A percentile compares a stretch with the other conserved stretches of the same genome.
These are phyloP conservation scores for Daboia siamensis DNA, from an alignment of 2,113 vertebrate species.

Conservation along the genomic window DNA sequence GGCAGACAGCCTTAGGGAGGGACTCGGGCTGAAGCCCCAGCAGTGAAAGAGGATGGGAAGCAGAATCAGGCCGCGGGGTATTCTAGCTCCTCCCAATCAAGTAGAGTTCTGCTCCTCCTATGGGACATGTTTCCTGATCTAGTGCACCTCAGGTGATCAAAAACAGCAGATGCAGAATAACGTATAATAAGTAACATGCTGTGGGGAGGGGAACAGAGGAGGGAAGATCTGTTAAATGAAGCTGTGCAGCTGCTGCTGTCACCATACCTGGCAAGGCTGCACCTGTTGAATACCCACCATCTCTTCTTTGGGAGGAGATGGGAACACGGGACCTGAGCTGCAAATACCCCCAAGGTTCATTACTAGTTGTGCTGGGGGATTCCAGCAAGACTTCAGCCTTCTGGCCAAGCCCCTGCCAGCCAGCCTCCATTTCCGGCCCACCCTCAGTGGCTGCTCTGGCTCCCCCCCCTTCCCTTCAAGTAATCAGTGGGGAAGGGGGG, in stretches of 20 bases:
- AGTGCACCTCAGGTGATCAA: background rate
- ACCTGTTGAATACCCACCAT: background rate
- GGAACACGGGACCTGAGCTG: background rate
- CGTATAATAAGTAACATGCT: background rate
- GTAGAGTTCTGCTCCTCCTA: background rate
- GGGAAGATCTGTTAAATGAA: background rate
- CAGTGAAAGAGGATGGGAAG: background rate
- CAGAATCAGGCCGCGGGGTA: background rate
- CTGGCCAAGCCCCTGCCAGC: background rate
- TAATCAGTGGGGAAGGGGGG: background rate
- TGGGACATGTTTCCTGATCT: background rate
- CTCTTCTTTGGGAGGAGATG: background rate
- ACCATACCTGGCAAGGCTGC: background rate
- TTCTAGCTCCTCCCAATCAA: background rate
- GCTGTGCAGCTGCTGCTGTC: background rate
- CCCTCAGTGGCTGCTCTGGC: background rate
- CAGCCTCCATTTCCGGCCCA: conserved; percentile 15
- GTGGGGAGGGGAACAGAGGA: background rate
- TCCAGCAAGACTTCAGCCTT: background rate
- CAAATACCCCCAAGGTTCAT: background rate
- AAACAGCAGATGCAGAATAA: background rate
- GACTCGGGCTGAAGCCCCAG: background rate
- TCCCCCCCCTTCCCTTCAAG: background rate
- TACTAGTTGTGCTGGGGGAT: background rate
- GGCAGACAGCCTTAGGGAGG: background rate